phyloP scores from a whole-genome alignment of 2,888 invertebrate genomes.

The Heliconius ethilla region DNA sequence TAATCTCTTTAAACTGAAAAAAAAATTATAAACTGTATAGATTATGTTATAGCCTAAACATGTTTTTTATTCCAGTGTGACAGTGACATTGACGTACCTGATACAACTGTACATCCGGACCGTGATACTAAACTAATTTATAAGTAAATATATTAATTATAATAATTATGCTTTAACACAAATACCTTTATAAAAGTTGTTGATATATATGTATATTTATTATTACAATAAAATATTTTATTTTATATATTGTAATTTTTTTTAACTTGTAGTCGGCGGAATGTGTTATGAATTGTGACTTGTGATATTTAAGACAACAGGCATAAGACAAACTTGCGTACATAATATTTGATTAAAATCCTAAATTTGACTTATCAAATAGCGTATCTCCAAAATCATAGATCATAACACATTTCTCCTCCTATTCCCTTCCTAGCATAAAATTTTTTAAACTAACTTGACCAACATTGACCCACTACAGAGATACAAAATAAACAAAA shows the following conservation, averaged over 20 bases:
- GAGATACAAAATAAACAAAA: too few relatives aligned
- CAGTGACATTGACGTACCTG: constrained; percentile 75
- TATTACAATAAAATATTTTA: constrained; percentile 35
- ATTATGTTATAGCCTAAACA: constrained; percentile 32
- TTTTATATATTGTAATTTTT: constrained; percentile 21
- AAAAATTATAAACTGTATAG: neutral
- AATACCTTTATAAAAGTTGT: constrained; percentile 35
- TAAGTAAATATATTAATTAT: constrained; percentile 1
- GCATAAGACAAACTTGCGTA: neutral
- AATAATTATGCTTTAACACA: constrained; percentile 44
- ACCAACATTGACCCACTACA: too few relatives aligned
- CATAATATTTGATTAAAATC: neutral
- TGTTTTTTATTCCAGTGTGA: constrained; percentile 72
- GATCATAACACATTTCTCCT: too few relatives aligned
- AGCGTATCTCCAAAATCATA: too few relatives aligned
- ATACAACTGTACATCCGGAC: constrained; percentile 69
- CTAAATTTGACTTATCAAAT: too few relatives aligned
- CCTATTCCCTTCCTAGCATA: too few relatives aligned
- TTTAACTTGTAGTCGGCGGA: neutral
- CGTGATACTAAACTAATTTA: constrained; percentile 54
- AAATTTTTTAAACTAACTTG: too few relatives aligned
- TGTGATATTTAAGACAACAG: neutral
- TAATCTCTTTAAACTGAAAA: too few relatives aligned
- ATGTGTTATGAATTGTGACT: too few relatives aligned
- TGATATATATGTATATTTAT: constrained; percentile 28